Conservation (phyloP, 2,797 vertebrate species). For the Darevskia nairensis region DNA sequence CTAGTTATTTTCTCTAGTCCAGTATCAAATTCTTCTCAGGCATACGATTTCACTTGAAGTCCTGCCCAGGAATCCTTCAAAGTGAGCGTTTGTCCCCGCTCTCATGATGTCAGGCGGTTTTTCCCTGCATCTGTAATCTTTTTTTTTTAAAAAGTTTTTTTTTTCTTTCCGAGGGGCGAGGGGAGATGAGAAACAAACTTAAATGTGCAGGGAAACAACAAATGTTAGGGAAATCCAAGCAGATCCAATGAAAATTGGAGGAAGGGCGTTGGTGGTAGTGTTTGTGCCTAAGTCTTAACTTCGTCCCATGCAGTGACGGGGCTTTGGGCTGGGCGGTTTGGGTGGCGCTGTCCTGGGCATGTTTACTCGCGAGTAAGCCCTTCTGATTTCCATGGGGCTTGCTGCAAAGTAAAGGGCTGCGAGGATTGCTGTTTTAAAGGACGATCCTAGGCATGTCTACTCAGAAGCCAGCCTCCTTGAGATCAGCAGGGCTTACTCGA, state of each 20-base stretch:
- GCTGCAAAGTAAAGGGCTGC: background rate
- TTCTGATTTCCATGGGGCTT: background rate
- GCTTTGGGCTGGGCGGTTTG: background rate
- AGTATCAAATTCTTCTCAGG: conserved; percentile 83
- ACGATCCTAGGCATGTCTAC: background rate
- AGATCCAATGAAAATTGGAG: conserved; percentile 11
- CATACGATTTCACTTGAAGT: conserved; percentile 87
- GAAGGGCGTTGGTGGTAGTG: background rate
- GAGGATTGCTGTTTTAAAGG: too few species aligned
- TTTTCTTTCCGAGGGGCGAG: conserved; percentile 64
- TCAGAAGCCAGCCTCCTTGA: background rate
- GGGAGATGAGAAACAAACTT: conserved; percentile 73
- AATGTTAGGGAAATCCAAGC: conserved; percentile 66
- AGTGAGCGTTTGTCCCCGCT: conserved; percentile 79
- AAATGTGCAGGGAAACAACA: conserved; percentile 66
- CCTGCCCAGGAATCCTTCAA: conserved; percentile 84
- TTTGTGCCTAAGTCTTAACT: background rate
- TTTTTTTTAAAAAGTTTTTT: conserved; percentile 48
- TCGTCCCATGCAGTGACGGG: conserved; percentile 8
- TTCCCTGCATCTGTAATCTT: conserved; percentile 83
- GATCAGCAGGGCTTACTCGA: background rate
- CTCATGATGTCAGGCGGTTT: conserved; percentile 85
- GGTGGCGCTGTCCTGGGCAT: background rate
- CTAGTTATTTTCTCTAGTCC: conserved; percentile 82
- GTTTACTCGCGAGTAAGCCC: background rate